These are phyloP conservation scores for Philonicus albiceps DNA, from an alignment of 2,888 invertebrate species.

Conservation along the genomic window DNA sequence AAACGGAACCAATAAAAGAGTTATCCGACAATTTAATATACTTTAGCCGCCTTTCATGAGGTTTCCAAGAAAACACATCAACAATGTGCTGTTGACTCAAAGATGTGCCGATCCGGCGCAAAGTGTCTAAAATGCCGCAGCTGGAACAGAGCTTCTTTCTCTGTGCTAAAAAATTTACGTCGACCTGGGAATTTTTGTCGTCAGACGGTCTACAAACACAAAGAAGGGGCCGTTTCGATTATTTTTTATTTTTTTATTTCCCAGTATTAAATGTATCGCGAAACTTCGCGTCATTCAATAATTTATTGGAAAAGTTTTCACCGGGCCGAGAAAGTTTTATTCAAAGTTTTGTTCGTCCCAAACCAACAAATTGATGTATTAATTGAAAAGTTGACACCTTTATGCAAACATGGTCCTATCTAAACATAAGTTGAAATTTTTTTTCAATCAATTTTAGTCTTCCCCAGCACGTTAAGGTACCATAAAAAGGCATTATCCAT, in stretches of 20 bases:
- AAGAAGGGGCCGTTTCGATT: not conserved
- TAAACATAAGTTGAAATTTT: conserved; percentile 43
- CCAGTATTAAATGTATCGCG: not conserved
- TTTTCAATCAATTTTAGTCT: conserved; percentile 30
- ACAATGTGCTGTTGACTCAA: conserved; percentile 25
- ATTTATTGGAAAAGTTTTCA: not conserved
- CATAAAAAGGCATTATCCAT: conserved; percentile 19
- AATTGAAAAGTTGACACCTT: conserved; percentile 49
- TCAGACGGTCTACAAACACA: not conserved
- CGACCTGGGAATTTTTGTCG: not conserved
- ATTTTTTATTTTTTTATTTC: not conserved
- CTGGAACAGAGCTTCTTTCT: not conserved
- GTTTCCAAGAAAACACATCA: conserved; percentile 46
- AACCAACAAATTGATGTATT: conserved; percentile 48
- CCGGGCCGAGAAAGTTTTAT: not conserved
- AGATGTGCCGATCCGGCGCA: conserved; percentile 15
- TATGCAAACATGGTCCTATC: conserved; percentile 44
- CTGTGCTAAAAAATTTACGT: not conserved
- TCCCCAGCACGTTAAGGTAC: not conserved
- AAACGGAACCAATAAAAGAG: conserved; percentile 51
- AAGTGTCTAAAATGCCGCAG: conserved; percentile 14
- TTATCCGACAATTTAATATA: conserved; percentile 50
- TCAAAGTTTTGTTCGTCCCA: conserved; percentile 21
- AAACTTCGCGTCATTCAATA: not conserved
- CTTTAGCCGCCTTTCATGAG: conserved; percentile 46